Percentiles rank a stretch among this genome's conserved stretches.
These are phyloP conservation scores for Tragelaphus imberbis DNA, from an alignment of 2,113 vertebrate species.

Conservation along the genomic window DNA sequence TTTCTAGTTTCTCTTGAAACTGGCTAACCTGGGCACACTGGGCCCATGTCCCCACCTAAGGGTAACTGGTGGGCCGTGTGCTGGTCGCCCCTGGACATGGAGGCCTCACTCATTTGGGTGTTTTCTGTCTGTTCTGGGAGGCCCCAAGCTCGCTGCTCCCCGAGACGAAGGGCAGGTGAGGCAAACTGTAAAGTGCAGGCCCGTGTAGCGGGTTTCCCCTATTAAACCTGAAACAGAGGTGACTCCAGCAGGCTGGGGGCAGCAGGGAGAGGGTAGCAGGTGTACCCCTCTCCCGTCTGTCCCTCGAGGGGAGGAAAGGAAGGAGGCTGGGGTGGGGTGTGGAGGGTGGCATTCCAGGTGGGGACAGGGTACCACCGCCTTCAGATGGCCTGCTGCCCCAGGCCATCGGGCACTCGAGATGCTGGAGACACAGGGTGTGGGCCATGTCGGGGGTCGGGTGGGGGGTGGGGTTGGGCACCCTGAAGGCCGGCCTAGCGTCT, in stretches of 20 bases:
- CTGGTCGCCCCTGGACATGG: background rate
- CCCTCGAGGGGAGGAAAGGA: background rate
- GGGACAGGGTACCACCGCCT: background rate
- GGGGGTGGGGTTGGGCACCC: rapidly evolving
- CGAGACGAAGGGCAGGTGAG: rapidly evolving
- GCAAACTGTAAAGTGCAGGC: background rate
- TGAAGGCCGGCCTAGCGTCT: background rate
- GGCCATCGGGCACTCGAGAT: background rate
- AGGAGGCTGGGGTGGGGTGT: background rate
- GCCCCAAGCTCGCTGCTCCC: background rate
- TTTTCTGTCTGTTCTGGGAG: background rate
- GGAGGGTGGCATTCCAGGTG: background rate
- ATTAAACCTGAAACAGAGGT: rapidly evolving
- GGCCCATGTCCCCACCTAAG: background rate
- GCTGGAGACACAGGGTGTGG: too few relatives aligned
- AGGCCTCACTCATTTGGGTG: background rate
- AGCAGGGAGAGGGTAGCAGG: too few relatives aligned
- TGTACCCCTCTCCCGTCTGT: rapidly evolving
- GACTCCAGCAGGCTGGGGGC: rapidly evolving
- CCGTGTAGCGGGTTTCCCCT: background rate
- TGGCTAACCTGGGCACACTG: background rate
- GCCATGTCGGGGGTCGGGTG: background rate
- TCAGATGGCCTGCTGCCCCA: background rate
- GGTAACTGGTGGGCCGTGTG: too few relatives aligned
- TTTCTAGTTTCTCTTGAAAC: background rate